Percentiles rank a stretch among this genome's conserved stretches.
Evolutionary conservation across 2,113 vertebrate species (phyloP).

Genomic region (Scalopus aquaticus): DNA sequence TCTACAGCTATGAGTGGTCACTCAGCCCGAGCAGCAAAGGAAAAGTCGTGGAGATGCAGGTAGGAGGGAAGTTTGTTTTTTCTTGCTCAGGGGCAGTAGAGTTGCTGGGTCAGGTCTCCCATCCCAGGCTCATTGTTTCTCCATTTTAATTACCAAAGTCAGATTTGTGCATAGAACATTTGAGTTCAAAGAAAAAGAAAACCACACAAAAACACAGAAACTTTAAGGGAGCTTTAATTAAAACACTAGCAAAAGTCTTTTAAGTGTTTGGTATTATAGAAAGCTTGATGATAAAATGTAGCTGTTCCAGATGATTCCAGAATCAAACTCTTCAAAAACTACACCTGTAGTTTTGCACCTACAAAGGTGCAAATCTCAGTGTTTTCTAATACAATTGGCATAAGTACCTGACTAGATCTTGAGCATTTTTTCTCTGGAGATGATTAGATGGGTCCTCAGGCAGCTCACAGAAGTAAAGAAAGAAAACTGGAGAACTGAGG

Average conservation of each 20-base stretch:
- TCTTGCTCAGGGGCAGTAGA: background rate
- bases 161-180: background rate
- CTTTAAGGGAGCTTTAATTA: constrained; percentile 3
- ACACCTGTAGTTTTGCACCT: too few relatives aligned
- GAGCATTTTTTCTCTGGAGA: background rate
- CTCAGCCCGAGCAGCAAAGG: constrained; percentile 96
- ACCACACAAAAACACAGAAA: background rate
- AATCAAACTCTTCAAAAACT: background rate
- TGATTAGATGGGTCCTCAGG: background rate
- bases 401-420: background rate
- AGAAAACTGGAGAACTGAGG: background rate
- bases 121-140: constrained; percentile 14
- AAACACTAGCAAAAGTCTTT: constrained; percentile 9
- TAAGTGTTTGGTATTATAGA: constrained; percentile 19
- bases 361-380: background rate
- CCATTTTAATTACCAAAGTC: constrained; percentile 36
- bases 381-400: background rate
- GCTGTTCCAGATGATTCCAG: background rate
- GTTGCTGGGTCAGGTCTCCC: background rate
- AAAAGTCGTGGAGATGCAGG: constrained; percentile 99
- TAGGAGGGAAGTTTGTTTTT: constrained; percentile 74
- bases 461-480: background rate
- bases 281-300: constrained; percentile 4
- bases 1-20: constrained; percentile 96
- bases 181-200: background rate